Percentiles rank a stretch among this genome's conserved stretches.
Conservation (phyloP, 1,140 invertebrate species). For the Eufriesea mexicana region DNA sequence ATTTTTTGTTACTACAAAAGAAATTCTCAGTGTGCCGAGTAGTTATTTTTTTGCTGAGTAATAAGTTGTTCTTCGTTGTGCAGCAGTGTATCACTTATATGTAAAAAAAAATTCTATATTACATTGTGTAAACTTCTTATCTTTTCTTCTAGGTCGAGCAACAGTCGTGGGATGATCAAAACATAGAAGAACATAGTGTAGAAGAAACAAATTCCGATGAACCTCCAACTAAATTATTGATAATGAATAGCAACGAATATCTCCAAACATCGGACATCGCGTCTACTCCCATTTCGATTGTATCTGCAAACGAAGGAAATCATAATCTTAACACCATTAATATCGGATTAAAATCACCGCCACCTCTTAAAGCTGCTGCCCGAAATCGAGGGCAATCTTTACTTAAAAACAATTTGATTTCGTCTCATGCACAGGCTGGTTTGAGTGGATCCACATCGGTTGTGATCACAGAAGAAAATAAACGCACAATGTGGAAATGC, state of each 20-base stretch:
- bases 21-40: slow-evolving; percentile 49
- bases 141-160: slow-evolving; percentile 66
- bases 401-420: slow-evolving; percentile 72
- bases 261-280: slow-evolving; percentile 50
- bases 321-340: slow-evolving; percentile 45
- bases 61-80: slow-evolving; percentile 24
- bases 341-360: slow-evolving; percentile 68
- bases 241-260: slow-evolving; percentile 65
- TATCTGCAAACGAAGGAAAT: slow-evolving; percentile 33
- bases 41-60: slow-evolving; percentile 24
- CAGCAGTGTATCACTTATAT: slow-evolving; percentile 14
- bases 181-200: slow-evolving; percentile 64
- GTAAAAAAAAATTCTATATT: not conserved
- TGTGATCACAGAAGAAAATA: slow-evolving; percentile 73
- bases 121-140: too few relatives aligned
- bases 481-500: slow-evolving; percentile 89
- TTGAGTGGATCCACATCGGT: slow-evolving; percentile 37
- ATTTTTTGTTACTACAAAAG: not conserved
- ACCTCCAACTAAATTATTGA: slow-evolving; percentile 70
- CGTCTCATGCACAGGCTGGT: slow-evolving; percentile 31
- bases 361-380: slow-evolving; percentile 70
- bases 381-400: slow-evolving; percentile 74
- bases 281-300: slow-evolving; percentile 39
- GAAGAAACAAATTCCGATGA: slow-evolving; percentile 62
- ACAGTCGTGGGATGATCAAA: slow-evolving; percentile 70